Percentiles rank a stretch among this genome's conserved stretches.
Conservation (phyloP, 2,888 invertebrate genomes). For the Epiblema foenella region DNA sequence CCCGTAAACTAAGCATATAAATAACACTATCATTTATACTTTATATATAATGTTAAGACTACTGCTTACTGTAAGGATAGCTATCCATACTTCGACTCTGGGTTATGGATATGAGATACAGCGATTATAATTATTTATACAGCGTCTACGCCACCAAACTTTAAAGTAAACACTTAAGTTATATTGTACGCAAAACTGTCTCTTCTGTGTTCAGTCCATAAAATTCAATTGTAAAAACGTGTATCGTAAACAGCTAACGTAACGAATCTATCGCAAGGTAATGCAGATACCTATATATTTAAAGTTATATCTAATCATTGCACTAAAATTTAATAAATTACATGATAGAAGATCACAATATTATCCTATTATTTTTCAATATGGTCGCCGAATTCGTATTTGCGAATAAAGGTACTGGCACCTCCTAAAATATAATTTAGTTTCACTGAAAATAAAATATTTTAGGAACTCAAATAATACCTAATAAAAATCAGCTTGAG, state of each 20-base stretch:
- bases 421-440: slow-evolving; percentile 34
- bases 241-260: slow-evolving; percentile 70
- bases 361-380: slow-evolving; percentile 47
- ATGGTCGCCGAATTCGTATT: slow-evolving; percentile 37
- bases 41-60: slow-evolving; percentile 77
- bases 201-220: slow-evolving; percentile 76
- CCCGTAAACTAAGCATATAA: slow-evolving; percentile 82
- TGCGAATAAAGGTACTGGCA: slow-evolving; percentile 26
- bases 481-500: slow-evolving; percentile 38
- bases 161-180: slow-evolving; percentile 68
- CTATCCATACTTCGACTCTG: slow-evolving; percentile 75
- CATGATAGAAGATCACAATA: slow-evolving; percentile 75
- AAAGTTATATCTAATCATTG: slow-evolving; percentile 82
- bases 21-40: slow-evolving; percentile 81
- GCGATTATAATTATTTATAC: slow-evolving; percentile 72
- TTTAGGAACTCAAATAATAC: slow-evolving; percentile 63
- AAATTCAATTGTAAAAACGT: slow-evolving; percentile 75
- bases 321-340: slow-evolving; percentile 84
- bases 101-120: slow-evolving; percentile 73
- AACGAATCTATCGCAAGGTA: slow-evolving; percentile 72
- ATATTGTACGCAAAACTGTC: slow-evolving; percentile 74
- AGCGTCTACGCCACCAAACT: slow-evolving; percentile 66
- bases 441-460: slow-evolving; percentile 33
- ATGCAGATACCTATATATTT: slow-evolving; percentile 66
- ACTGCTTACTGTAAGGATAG: slow-evolving; percentile 72